Conservation (phyloP, 2,888 invertebrate genomes). For the Synanthedon andrenaeformis region DNA sequence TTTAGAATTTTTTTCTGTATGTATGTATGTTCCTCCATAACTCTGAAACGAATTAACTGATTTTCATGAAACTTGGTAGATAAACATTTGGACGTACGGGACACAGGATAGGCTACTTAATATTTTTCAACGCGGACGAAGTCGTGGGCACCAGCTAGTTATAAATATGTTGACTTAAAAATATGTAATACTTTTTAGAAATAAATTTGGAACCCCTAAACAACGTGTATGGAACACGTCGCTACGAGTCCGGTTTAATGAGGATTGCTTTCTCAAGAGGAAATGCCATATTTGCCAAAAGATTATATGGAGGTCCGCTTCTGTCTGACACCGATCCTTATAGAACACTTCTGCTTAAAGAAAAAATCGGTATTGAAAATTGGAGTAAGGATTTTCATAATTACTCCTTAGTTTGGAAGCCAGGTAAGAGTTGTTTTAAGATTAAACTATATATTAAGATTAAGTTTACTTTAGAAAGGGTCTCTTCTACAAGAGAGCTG, state of each 20-base stretch:
- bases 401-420: constrained; percentile 77
- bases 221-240: constrained; percentile 72
- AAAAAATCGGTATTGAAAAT: constrained; percentile 46
- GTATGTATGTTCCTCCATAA: too few relatives aligned
- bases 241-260: constrained; percentile 77
- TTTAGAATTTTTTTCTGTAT: too few relatives aligned
- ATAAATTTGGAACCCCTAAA: constrained; percentile 75
- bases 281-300: constrained; percentile 59
- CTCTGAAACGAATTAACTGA: too few relatives aligned
- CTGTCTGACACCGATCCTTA: constrained; percentile 53
- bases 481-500: too few relatives aligned
- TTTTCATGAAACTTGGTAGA: too few relatives aligned
- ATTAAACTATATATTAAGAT: not conserved
- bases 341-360: constrained; percentile 38
- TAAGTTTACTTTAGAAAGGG: not conserved
- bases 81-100: too few relatives aligned
- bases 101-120: too few relatives aligned
- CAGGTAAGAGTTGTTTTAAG: constrained; percentile 32
- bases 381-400: constrained; percentile 76
- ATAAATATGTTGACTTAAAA: too few relatives aligned
- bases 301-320: constrained; percentile 45
- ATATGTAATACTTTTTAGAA: constrained; percentile 48
- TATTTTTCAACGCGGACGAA: too few relatives aligned
- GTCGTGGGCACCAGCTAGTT: too few relatives aligned
- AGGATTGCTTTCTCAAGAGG: constrained; percentile 79